Percentiles rank a stretch among this genome's conserved stretches.
Conservation (phyloP, 2,113 vertebrate species). For the Glaucidium brasilianum region DNA sequence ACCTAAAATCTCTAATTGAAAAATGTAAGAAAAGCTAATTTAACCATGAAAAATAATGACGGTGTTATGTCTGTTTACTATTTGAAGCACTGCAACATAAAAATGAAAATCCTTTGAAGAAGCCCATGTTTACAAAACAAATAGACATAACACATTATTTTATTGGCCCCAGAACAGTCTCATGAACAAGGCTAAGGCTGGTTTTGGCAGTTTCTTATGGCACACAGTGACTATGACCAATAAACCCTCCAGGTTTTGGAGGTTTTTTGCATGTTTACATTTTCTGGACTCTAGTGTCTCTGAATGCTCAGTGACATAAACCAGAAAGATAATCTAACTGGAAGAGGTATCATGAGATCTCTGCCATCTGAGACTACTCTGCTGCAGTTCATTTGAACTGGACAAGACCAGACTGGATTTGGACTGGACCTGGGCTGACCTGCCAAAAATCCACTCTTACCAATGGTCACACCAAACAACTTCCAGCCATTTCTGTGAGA, state of each 20-base stretch:
- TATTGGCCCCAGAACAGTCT: neutral
- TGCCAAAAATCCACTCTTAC: neutral
- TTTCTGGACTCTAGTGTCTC: neutral
- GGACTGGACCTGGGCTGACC: neutral
- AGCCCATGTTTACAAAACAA: neutral
- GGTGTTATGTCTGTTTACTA: neutral
- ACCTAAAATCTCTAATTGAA: neutral
- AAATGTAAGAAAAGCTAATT: neutral
- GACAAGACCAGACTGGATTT: neutral
- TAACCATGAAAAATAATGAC: neutral
- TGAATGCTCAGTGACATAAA: neutral
- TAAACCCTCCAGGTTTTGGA: neutral
- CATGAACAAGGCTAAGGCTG: neutral
- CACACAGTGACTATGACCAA: neutral
- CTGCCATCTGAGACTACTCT: neutral
- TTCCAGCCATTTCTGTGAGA: neutral
- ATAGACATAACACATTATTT: neutral
- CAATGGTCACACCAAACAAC: accelerated
- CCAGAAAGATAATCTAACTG: neutral
- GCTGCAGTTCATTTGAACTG: neutral
- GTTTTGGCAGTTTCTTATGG: neutral
- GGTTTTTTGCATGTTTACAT: neutral
- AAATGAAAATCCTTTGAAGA: neutral
- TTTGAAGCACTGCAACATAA: neutral
- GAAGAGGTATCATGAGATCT: neutral